phyloP scores from a whole-genome alignment of 1,140 invertebrate genomes.

The Ceratosolen fusciceps region DNA sequence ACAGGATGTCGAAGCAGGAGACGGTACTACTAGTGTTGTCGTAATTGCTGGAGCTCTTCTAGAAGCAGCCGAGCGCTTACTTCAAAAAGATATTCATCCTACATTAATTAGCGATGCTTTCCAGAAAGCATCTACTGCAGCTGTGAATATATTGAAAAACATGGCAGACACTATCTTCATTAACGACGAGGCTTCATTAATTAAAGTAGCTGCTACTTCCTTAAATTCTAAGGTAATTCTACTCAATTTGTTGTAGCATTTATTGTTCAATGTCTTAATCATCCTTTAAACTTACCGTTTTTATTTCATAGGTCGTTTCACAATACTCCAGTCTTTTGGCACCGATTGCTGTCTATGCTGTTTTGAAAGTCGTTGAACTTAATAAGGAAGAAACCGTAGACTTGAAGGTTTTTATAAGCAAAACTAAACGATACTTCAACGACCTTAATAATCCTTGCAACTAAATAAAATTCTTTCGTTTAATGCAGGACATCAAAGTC shows the following conservation, averaged over 20 bases:
- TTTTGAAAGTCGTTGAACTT: slow-evolving; percentile 84
- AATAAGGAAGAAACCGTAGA: slow-evolving; percentile 77
- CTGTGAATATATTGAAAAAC: slow-evolving; percentile 87
- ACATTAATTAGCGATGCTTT: slow-evolving; percentile 98
- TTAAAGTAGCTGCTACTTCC: slow-evolving; percentile 97
- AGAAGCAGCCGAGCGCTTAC: slow-evolving; percentile 93
- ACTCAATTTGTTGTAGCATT: not conserved
- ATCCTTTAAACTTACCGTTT: not conserved
- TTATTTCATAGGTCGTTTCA: slow-evolving; percentile 84
- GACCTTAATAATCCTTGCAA: slow-evolving; percentile 28
- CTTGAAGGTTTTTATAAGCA: slow-evolving; percentile 68
- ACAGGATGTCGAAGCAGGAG: slow-evolving; percentile 99
- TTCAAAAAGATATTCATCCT: slow-evolving; percentile 97
- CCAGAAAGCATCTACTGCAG: slow-evolving; percentile 88
- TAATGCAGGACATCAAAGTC: slow-evolving; percentile 88
- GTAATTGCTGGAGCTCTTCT: slow-evolving; percentile 95
- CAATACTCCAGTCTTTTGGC: slow-evolving; percentile 96
- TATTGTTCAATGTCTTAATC: not conserved
- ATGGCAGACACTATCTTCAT: slow-evolving; percentile 93
- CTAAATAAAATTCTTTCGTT: slow-evolving; percentile 39
- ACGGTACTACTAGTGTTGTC: slow-evolving; percentile 98
- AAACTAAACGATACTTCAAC: not conserved
- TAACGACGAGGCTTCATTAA: slow-evolving; percentile 86
- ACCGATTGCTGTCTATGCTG: slow-evolving; percentile 97
- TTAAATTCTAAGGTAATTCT: slow-evolving; percentile 93